Evolutionary conservation across 2,888 invertebrate species (phyloP), one percentile per base, ranked within the genome.

Genomic region (Leptinotarsa juncta): DNA sequence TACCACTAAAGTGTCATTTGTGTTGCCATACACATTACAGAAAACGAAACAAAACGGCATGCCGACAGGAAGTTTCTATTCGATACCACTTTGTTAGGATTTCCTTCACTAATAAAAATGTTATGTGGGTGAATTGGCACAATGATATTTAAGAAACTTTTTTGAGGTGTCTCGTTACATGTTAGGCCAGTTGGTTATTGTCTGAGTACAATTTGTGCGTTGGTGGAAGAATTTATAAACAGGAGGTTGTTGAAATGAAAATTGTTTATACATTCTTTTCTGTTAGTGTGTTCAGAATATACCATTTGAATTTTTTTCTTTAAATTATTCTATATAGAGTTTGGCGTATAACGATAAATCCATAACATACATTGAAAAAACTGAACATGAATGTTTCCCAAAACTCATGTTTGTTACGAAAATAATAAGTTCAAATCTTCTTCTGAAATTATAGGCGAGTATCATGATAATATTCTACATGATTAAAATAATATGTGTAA

Each of bases 41-140:
- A 53, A 60, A 70, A 73, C 70, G 74, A 70, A 73, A 71, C 67
- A 72, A 73, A 72, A 72, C 48, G 60, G 68, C 60, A 65, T 62
- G 73, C 77, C 78, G 78, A 78, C 78, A 78, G 78, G 78, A 78
- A 77, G 60, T 72, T 65, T 71, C 71, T 67, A 73, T 75, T 73
- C 71, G 72, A 75, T 75, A 57, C 20, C 70, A 73, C 73, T 77
- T 75, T 75, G 73, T 77, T 73, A 66, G 70, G 65, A 70, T 71
- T 74, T 66, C 50, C 16, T 48, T 16, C 66, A 32, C 70, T 65
- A 70, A 77, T 77, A 72, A 74, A 77, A 74, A 68, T 72, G 72
- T 74, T 72, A 72, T 71, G 57, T 72, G 71, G 55, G 62, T 70
- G 67, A 71, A 68, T 32, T 51, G 26, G 60, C 15, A 67, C 71